Conservation (phyloP, 2,888 invertebrate genomes). For the Drosophila cracens region DNA sequence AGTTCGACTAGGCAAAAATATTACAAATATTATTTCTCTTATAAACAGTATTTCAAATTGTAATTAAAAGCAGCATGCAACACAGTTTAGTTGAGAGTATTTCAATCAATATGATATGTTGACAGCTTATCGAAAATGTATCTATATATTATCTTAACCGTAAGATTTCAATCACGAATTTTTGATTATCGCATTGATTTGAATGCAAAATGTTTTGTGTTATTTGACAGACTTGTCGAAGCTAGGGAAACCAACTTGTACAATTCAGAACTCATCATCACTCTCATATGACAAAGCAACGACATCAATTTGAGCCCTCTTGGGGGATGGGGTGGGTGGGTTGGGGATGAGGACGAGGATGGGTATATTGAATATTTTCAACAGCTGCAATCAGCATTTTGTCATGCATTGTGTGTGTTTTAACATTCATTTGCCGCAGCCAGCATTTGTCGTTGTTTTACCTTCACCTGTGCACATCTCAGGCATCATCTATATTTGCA, state of each 20-base stretch:
- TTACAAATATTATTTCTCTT: not conserved
- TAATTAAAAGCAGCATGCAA: not conserved
- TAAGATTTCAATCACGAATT: not conserved
- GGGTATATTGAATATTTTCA: conserved; percentile 13
- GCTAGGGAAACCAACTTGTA: not conserved
- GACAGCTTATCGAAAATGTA: not conserved
- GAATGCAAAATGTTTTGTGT: not conserved
- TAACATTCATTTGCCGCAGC: conserved; percentile 51
- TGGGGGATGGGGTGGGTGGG: not conserved
- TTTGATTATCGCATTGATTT: not conserved
- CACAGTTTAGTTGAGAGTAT: not conserved
- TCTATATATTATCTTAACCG: not conserved
- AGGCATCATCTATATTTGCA: conserved; percentile 7
- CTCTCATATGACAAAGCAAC: conserved; percentile 43
- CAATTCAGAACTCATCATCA: conserved; percentile 14
- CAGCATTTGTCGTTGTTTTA: conserved; percentile 7
- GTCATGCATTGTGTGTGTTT: conserved; percentile 49
- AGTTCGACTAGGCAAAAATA: not conserved
- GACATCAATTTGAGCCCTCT: conserved; percentile 19
- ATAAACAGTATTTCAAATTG: not conserved
- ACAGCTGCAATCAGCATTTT: conserved; percentile 56
- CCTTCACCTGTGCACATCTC: not conserved
- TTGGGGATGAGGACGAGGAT: too few relatives aligned
- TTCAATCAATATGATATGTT: not conserved
- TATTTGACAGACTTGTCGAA: not conserved